Base-by-base conservation (phyloP, 2,888 invertebrate genomes). In the Prenolepis imparis region DNA sequence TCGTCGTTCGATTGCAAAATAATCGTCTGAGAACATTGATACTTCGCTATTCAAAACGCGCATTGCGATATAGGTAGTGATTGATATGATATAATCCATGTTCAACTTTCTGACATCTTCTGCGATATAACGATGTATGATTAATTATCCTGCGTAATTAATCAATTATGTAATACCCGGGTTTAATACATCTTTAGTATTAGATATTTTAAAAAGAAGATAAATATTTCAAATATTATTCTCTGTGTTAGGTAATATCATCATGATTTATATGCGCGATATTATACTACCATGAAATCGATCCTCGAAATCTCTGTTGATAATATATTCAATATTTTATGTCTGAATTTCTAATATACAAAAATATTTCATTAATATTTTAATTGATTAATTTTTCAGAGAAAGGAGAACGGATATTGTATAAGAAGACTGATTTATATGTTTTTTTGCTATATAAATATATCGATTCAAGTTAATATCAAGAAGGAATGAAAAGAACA, bases 121-220 rank as follows among this genome's bases (percentile, higher is more conserved):
- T 24, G 39, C 18, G 3, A 18, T 61, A n/a, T 61, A 73, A 61
- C 8, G 39, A 72, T 36, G 52, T 15, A 24, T 36, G 59, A 72
- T 72, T 72, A 72, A 72, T 72, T 59, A 39, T 41, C 8, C 41
- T 39, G 28, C n/a, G n/a, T 41, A 73, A 57, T 72, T 72, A 24
- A 41, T 57, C 28, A 11, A 8, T 41, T 73, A 73, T n/a, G 28
- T 15, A 72, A 55, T 39, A 61, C 8, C 28, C 15, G 41, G 28
- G 9, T 28, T 59, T n/a, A 12, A 61, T 41, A 15, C 28, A 61
- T 59, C 59, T 61, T 73, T 59, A 28, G 24, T 28, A 57, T 57
- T 57, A n/a, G n/a, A n/a, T n/a, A 57, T 21, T n/a, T 59, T 15
- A 41, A 57, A 72, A 18, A 8, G 24, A n/a, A 64, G 18, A 66